Percentiles rank a stretch among this genome's conserved stretches.
phyloP scores from a whole-genome alignment of 2,888 invertebrate species.

The Diarsia brunnea region DNA sequence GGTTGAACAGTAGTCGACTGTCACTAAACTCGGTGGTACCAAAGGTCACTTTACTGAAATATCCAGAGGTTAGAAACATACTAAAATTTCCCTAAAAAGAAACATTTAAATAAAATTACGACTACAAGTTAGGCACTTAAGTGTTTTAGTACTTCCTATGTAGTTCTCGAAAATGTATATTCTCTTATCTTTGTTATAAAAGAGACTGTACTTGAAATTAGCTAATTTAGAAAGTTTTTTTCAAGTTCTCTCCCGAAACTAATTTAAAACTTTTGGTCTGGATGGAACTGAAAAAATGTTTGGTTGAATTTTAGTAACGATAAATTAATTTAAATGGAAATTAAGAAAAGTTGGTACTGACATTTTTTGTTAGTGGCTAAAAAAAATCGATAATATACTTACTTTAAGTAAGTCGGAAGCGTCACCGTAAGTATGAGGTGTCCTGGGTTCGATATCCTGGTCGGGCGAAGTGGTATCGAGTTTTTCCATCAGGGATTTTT shows the following conservation, averaged over 20 bases:
- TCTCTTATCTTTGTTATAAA: slow-evolving; percentile 59
- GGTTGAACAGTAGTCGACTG: no score
- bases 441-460: no score
- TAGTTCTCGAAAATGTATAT: slow-evolving; percentile 56
- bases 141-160: slow-evolving; percentile 53
- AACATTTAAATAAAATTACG: slow-evolving; percentile 52
- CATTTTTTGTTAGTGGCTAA: no score
- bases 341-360: not conserved
- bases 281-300: slow-evolving; percentile 34
- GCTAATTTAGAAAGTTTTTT: slow-evolving; percentile 61
- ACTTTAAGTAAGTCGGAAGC: no score
- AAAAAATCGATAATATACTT: no score
- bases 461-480: no score
- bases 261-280: slow-evolving; percentile 57
- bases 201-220: slow-evolving; percentile 57
- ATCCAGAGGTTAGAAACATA: slow-evolving; percentile 5
- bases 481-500: no score
- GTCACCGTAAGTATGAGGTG: no score
- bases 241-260: slow-evolving; percentile 46
- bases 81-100: slow-evolving; percentile 30
- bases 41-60: not conserved
- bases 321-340: slow-evolving; percentile 39
- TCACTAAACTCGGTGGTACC: not conserved
- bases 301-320: slow-evolving; percentile 17
- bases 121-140: slow-evolving; percentile 54